Evolutionary conservation across 2,113 vertebrate genomes (phyloP).

Genomic region (Caranx melampygus): DNA sequence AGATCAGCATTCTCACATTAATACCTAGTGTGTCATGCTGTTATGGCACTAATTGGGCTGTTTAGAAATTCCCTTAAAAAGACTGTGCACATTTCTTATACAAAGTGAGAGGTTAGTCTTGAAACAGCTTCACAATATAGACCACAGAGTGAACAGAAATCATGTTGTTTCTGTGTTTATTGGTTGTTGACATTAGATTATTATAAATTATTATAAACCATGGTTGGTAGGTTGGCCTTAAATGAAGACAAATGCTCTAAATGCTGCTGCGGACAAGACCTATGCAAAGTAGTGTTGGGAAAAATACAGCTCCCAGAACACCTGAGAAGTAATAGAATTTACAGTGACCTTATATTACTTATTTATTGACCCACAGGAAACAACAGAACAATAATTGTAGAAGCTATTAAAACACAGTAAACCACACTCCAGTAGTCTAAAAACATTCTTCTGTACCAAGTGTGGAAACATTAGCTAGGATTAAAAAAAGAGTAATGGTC

Average conservation of each 20-base stretch:
- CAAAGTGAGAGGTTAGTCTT: conserved; percentile 2
- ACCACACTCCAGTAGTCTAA: not conserved
- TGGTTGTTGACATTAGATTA: not conserved
- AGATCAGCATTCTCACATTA: conserved; percentile 31
- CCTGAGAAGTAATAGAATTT: not conserved
- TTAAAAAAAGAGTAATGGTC: not conserved
- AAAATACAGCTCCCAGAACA: not conserved
- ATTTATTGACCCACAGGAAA: not conserved
- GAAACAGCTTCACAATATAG: not conserved
- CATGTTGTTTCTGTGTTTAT: not conserved
- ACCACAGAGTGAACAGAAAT: not conserved
- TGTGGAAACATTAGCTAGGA: not conserved
- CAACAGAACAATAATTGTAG: not conserved
- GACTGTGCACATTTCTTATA: not conserved
- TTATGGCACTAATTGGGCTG: conserved; percentile 39
- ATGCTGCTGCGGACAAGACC: not conserved
- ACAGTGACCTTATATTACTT: not conserved
- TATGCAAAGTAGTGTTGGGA: not conserved
- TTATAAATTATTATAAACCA: not conserved
- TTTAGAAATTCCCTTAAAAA: not conserved
- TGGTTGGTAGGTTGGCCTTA: not conserved
- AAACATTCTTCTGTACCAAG: not conserved
- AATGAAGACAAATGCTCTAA: conserved; percentile 8
- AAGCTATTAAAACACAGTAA: not conserved
- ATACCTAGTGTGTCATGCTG: conserved; percentile 20